Conservation (phyloP, 1,140 invertebrate genomes). For the Drosophila bocki region DNA sequence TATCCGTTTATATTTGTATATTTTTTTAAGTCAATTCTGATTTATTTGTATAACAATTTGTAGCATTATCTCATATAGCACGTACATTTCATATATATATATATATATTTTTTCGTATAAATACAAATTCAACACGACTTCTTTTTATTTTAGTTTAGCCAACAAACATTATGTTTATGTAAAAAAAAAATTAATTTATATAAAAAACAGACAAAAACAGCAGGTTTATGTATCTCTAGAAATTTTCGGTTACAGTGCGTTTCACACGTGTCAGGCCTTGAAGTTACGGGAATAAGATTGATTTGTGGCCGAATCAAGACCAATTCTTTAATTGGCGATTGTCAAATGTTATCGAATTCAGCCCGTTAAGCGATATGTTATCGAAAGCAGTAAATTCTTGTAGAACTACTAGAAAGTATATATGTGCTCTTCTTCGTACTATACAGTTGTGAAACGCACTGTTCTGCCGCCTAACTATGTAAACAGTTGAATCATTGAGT, state of each 20-base stretch:
- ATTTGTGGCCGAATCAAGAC: background rate
- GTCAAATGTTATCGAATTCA: conserved; percentile 23
- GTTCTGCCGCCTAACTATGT: background rate
- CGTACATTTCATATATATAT: conserved; percentile 38
- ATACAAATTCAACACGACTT: conserved; percentile 77
- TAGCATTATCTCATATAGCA: conserved; percentile 67
- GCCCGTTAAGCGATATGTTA: conserved; percentile 21
- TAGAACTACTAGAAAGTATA: conserved; percentile 6
- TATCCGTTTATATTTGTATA: conserved; percentile 1
- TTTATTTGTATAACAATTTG: conserved; percentile 77
- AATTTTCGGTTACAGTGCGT: conserved; percentile 14
- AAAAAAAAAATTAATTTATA: conserved; percentile 19
- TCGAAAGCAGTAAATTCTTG: conserved; percentile 7
- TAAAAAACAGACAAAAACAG: background rate
- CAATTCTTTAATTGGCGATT: conserved; percentile 15
- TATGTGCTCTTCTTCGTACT: background rate
- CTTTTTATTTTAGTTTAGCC: conserved; percentile 31
- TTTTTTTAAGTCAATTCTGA: conserved; percentile 38
- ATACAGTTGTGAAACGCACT: conserved; percentile 27
- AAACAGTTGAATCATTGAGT: background rate
- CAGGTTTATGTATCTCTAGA: background rate
- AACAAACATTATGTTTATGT: conserved; percentile 35
- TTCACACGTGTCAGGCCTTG: conserved; percentile 17
- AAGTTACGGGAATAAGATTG: background rate
- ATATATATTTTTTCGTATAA: conserved; percentile 43